Evolutionary conservation across 1,140 invertebrate genomes (phyloP).

Genomic region (Listronotus bonariensis): DNA sequence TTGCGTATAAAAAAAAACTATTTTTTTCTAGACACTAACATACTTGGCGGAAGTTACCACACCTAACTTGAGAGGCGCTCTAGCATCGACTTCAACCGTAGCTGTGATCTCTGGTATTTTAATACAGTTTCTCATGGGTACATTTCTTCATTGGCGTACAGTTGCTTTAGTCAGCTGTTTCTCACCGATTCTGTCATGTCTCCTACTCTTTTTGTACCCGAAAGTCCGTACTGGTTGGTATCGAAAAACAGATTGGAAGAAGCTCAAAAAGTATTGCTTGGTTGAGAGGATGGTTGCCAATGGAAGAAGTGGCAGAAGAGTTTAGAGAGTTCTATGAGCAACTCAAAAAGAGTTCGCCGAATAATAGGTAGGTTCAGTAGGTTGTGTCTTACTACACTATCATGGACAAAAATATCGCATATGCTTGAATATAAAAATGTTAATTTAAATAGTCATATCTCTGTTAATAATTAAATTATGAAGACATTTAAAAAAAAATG

Average conservation of each 20-base stretch:
- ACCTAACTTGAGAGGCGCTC: constrained; percentile 73
- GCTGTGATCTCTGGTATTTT: constrained; percentile 75
- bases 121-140: constrained; percentile 70
- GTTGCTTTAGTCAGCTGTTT: constrained; percentile 69
- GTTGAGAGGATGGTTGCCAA: constrained; percentile 68
- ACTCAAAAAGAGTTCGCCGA: constrained; percentile 6
- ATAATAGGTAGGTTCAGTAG: background rate
- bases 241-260: constrained; percentile 64
- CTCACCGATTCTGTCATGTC: constrained; percentile 69
- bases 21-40: constrained; percentile 65
- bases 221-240: constrained; percentile 77
- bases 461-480: no score
- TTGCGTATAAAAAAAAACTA: no score
- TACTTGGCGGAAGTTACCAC: constrained; percentile 82
- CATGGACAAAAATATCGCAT: no score
- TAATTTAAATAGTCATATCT: no score
- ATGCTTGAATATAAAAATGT: no score
- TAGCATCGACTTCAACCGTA: constrained; percentile 73
- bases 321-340: constrained; percentile 56
- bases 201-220: constrained; percentile 71
- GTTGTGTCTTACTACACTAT: no score
- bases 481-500: no score
- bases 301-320: constrained; percentile 61
- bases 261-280: constrained; percentile 64
- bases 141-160: constrained; percentile 70